Evolutionary conservation across 2,797 vertebrate species (phyloP).

Genomic region (Lepidocolaptes lacrymiger): DNA sequence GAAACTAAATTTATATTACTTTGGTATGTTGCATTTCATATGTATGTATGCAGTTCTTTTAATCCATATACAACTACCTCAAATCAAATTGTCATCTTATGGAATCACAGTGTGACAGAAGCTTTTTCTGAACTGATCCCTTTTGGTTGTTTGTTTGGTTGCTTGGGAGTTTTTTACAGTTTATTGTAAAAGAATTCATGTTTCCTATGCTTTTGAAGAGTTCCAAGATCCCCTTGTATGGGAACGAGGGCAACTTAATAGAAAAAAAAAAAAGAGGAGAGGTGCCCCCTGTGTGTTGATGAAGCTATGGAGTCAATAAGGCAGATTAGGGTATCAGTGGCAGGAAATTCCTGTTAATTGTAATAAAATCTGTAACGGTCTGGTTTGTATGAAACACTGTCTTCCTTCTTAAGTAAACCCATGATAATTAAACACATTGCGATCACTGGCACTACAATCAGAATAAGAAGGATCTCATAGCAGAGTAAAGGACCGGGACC

Average conservation of each 20-base stretch:
- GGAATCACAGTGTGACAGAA: not conserved
- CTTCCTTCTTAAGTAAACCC: not conserved
- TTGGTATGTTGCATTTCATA: not conserved
- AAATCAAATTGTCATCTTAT: not conserved
- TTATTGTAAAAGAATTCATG: not conserved
- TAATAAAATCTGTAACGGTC: not conserved
- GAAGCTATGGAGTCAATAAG: not conserved
- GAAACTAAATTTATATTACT: not conserved
- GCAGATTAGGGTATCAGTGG: not conserved
- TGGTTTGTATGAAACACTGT: not conserved
- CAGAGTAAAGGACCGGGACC: not conserved
- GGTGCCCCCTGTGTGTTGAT: accelerated
- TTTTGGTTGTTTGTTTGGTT: not conserved
- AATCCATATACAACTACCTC: not conserved
- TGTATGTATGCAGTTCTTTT: not conserved
- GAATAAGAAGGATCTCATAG: not conserved
- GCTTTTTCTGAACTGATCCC: not conserved
- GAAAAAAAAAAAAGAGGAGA: not conserved
- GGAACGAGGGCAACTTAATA: not conserved
- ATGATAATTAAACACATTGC: not conserved
- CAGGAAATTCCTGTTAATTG: not conserved
- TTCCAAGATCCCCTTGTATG: not conserved
- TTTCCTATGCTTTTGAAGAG: not conserved
- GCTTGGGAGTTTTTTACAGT: not conserved
- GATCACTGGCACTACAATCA: not conserved